Evolutionary conservation across 64 coral and sea anemone species (phyloP).

Genomic region (Acropora tenuis): DNA sequence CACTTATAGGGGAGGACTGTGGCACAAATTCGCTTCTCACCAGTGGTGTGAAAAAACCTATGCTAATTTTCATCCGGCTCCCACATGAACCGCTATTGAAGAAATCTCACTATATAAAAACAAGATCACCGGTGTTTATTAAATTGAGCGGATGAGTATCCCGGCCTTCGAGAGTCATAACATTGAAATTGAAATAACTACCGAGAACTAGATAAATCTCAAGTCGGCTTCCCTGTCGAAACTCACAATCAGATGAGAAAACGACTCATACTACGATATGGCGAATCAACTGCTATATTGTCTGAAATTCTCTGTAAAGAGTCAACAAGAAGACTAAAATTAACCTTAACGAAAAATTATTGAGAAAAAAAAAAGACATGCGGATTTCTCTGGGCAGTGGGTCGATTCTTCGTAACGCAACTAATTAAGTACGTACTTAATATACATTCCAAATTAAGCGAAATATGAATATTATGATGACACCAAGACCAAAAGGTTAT

Average conservation of each 20-base stretch:
- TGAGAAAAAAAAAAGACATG: too few relatives aligned
- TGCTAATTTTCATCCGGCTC: constrained; percentile 4
- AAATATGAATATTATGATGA: constrained; percentile 9
- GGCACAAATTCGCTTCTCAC: background rate
- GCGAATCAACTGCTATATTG: too few relatives aligned
- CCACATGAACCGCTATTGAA: background rate
- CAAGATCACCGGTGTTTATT: constrained; percentile 5
- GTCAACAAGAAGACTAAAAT: too few relatives aligned
- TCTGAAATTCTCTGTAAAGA: too few relatives aligned
- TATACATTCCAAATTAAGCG: background rate
- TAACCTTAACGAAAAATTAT: too few relatives aligned
- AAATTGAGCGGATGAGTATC: background rate
- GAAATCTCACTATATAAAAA: background rate
- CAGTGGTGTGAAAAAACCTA: background rate
- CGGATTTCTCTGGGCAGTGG: too few relatives aligned
- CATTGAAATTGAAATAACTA: too few relatives aligned
- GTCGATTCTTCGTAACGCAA: background rate
- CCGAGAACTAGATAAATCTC: too few relatives aligned
- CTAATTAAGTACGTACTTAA: too few relatives aligned
- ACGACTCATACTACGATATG: too few relatives aligned
- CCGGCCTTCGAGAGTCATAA: background rate
- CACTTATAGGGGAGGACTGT: constrained; percentile 11
- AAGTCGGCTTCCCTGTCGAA: too few relatives aligned
- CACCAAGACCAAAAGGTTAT: background rate
- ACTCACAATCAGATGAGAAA: too few relatives aligned